phyloP scores from a whole-genome alignment of 2,888 invertebrate species.

The Sialis lutaria region DNA sequence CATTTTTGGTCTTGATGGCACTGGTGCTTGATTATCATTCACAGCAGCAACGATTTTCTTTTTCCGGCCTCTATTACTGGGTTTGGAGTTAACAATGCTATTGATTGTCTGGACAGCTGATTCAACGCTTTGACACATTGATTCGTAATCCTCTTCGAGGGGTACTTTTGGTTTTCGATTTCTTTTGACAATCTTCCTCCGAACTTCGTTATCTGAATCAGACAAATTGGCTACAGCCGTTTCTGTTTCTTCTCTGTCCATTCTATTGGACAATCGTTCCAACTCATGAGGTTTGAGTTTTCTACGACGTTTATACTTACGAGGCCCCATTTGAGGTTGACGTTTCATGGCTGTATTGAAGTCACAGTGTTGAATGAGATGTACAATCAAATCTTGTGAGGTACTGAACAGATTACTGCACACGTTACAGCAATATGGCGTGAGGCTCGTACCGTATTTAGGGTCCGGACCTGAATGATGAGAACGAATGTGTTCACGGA shows the following conservation, averaged over 20 bases:
- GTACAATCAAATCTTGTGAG: constrained; percentile 60
- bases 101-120: constrained; percentile 30
- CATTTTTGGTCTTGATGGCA: constrained; percentile 49
- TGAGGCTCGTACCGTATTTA: constrained; percentile 39
- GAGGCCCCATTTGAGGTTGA: constrained; percentile 59
- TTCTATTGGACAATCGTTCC: constrained; percentile 23
- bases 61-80: constrained; percentile 16
- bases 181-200: constrained; percentile 21
- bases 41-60: constrained; percentile 17
- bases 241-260: constrained; percentile 17
- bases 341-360: constrained; percentile 67
- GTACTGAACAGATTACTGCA: constrained; percentile 52
- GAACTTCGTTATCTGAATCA: constrained; percentile 24
- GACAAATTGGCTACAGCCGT: constrained; percentile 10
- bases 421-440: constrained; percentile 57
- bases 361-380: constrained; percentile 72
- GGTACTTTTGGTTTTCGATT: constrained; percentile 14
- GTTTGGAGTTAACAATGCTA: constrained; percentile 27
- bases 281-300: constrained; percentile 51
- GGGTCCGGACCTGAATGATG: constrained; percentile 72
- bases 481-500: constrained; percentile 69
- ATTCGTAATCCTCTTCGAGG: constrained; percentile 25
- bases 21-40: constrained; percentile 17
- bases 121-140: constrained; percentile 28
- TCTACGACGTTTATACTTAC: constrained; percentile 66